These are phyloP conservation scores for Salticus scenicus DNA, from an alignment of 2,888 invertebrate species.

Conservation along the genomic window DNA sequence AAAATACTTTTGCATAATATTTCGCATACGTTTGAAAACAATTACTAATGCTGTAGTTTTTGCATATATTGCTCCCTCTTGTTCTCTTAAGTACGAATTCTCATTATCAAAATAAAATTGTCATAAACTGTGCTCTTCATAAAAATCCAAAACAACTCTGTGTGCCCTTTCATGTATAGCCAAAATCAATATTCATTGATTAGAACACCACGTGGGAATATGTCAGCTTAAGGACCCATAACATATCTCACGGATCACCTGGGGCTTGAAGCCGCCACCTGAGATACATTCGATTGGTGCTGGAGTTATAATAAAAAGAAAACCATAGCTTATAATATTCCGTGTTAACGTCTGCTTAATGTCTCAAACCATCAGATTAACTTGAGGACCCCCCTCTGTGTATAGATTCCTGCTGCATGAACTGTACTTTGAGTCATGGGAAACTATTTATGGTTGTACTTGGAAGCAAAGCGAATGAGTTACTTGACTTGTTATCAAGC, in stretches of 20 bases:
- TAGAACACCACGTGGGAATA: not conserved
- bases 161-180: not conserved
- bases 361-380: not conserved
- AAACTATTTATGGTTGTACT: not conserved
- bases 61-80: no score
- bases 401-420: not conserved
- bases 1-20: no score
- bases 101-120: no score
- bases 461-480: not conserved
- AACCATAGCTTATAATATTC: not conserved
- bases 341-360: conserved; percentile 12
- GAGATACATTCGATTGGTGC: not conserved
- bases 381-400: not conserved
- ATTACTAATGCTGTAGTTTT: no score
- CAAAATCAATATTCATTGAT: not conserved
- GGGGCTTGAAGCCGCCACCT: not conserved
- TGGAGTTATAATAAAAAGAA: not conserved
- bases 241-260: conserved; percentile 7
- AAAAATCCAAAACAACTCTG: not conserved
- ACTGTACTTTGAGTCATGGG: not conserved
- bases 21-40: no score
- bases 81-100: no score
- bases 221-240: not conserved
- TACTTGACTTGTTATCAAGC: not conserved
- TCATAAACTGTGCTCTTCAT: no score